Conservation (phyloP, 2,113 vertebrate species). For the Nettapus auritus region DNA sequence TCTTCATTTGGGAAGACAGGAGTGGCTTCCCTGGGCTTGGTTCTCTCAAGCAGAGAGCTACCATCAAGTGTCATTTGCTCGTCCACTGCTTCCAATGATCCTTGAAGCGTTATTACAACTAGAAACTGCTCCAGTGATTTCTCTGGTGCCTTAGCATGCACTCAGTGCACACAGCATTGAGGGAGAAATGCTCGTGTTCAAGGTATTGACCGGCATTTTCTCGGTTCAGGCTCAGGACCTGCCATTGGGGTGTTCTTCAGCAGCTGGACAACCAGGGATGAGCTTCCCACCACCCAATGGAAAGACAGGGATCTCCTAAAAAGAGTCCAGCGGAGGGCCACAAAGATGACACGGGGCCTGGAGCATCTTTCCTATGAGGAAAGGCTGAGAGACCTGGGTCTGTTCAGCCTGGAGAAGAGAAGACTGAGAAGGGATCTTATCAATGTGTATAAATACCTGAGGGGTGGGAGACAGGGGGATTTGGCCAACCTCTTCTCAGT, state of each 20-base stretch:
- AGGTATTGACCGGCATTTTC: background rate
- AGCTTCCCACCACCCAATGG: background rate
- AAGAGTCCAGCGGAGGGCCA: too few relatives aligned
- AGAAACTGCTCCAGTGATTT: background rate
- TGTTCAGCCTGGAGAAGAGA: too few relatives aligned
- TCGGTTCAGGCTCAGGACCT: background rate
- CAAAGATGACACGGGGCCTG: too few relatives aligned
- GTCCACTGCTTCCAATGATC: background rate
- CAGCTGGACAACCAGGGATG: background rate
- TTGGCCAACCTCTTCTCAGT: too few relatives aligned
- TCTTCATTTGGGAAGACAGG: background rate
- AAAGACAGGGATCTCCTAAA: too few relatives aligned
- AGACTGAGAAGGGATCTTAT: too few relatives aligned
- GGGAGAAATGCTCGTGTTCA: background rate
- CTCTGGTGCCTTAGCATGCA: background rate
- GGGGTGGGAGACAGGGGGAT: too few relatives aligned
- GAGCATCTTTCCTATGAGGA: too few relatives aligned
- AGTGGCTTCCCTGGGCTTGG: background rate
- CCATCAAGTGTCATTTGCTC: slow-evolving; percentile 7
- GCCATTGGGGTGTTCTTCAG: background rate
- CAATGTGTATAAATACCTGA: too few relatives aligned
- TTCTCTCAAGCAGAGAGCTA: slow-evolving; percentile 8
- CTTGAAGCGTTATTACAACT: background rate
- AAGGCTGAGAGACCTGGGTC: too few relatives aligned
- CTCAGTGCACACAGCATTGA: background rate